Conservation (phyloP, 2,113 vertebrate genomes). For the Pycnonotus jocosus region DNA sequence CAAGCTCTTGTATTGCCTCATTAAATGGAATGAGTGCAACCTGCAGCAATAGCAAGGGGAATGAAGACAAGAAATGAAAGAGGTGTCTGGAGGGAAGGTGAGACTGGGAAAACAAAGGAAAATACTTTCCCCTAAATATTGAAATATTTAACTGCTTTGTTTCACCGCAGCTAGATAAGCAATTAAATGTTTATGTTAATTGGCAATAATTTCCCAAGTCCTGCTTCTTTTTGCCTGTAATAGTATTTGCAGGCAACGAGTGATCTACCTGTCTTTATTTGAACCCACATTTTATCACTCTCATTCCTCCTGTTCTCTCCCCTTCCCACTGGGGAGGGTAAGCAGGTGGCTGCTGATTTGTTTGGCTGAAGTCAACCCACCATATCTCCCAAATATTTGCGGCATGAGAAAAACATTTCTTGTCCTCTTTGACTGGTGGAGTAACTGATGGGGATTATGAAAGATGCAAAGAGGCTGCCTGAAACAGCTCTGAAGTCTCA, state of each 20-base stretch:
- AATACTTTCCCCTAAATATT: not conserved
- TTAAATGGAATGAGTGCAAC: not conserved
- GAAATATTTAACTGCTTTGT: not conserved
- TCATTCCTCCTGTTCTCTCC: not conserved
- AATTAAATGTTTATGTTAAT: not conserved
- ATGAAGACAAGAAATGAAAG: not conserved
- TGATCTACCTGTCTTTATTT: not conserved
- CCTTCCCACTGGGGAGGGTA: not conserved
- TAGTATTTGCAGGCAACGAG: not conserved
- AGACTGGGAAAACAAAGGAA: not conserved
- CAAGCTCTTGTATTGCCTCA: not conserved
- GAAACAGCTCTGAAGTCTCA: not conserved
- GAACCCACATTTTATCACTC: not conserved
- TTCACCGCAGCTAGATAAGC: not conserved
- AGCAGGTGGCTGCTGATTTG: not conserved
- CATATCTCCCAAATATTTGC: not conserved
- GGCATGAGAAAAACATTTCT: not conserved
- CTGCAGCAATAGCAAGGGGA: not conserved
- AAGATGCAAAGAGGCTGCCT: not conserved
- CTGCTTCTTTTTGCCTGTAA: not conserved
- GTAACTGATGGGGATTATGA: not conserved
- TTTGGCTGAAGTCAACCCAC: not conserved
- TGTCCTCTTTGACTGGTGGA: not conserved
- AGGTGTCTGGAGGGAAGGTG: not conserved
- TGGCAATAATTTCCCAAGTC: not conserved